phyloP scores from a whole-genome alignment of 1,140 invertebrate genomes.

The Atta cephalotes region DNA sequence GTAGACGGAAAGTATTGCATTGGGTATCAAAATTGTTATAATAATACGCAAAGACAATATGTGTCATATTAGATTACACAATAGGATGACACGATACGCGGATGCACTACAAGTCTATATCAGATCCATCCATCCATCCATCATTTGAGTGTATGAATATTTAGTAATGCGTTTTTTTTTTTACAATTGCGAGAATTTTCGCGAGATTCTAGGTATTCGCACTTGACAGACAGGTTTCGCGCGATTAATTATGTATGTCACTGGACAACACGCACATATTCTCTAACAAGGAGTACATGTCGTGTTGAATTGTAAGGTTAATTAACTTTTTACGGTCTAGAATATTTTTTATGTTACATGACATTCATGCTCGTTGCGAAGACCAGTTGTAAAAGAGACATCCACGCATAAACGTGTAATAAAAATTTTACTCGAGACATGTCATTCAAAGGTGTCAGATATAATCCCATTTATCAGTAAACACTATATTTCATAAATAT shows the following conservation, averaged over 20 bases:
- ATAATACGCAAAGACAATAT: too few species aligned
- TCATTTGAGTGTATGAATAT: not conserved
- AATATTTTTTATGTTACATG: conserved; percentile 21
- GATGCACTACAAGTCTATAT: too few species aligned
- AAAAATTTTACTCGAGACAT: conserved; percentile 23
- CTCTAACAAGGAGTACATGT: conserved; percentile 26
- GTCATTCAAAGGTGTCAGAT: not conserved
- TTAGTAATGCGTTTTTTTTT: not conserved
- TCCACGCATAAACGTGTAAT: not conserved
- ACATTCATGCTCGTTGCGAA: conserved; percentile 12
- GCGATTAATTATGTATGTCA: conserved; percentile 59
- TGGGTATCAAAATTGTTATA: too few species aligned
- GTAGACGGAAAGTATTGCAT: too few species aligned
- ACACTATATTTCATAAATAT: not conserved
- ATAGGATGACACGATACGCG: too few species aligned
- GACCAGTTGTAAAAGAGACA: conserved; percentile 37
- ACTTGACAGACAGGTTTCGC: conserved; percentile 22
- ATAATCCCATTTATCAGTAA: conserved; percentile 21
- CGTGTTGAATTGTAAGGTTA: conserved; percentile 28
- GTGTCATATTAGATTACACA: too few species aligned
- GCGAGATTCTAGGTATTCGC: not conserved
- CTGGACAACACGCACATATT: not conserved
- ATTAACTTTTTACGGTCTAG: conserved; percentile 50
- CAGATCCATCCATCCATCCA: not conserved
- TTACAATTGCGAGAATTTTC: conserved; percentile 15